These are phyloP conservation scores for Tringa solitaria DNA, from an alignment of 2,113 vertebrate species.

Conservation along the genomic window DNA sequence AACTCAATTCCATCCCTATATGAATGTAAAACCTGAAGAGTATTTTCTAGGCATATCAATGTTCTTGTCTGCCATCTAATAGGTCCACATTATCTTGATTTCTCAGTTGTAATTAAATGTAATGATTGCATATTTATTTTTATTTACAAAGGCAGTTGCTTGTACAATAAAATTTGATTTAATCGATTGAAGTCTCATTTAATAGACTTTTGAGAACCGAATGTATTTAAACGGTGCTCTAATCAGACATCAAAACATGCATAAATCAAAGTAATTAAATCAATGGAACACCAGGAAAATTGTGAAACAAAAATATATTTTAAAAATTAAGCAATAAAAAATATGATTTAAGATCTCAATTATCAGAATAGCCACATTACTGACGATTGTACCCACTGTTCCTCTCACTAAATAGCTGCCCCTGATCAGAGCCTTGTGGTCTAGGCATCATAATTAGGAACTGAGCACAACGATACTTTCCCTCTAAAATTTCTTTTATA, in stretches of 20 bases:
- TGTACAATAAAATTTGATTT: constrained; percentile 56
- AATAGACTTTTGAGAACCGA: constrained; percentile 21
- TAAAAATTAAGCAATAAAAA: neutral
- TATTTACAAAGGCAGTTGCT: constrained; percentile 50
- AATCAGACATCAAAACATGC: constrained; percentile 50
- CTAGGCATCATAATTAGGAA: neutral
- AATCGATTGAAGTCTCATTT: constrained; percentile 55
- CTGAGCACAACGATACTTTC: neutral
- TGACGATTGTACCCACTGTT: neutral
- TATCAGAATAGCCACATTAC: neutral
- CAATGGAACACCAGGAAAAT: constrained; percentile 19
- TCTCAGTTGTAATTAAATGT: constrained; percentile 51
- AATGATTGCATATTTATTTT: constrained; percentile 51
- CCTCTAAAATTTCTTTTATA: neutral
- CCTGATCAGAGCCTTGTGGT: neutral
- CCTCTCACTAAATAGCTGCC: neutral
- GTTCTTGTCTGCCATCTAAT: constrained; percentile 15
- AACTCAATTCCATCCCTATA: neutral
- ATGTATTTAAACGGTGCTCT: constrained; percentile 36
- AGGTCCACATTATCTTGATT: constrained; percentile 26
- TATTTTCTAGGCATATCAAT: constrained; percentile 18
- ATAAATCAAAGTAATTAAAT: constrained; percentile 55
- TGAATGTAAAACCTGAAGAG: neutral
- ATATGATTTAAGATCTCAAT: neutral
- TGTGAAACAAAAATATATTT: neutral